phyloP scores from a whole-genome alignment of 1,140 invertebrate species.

The Papilio dardanus region DNA sequence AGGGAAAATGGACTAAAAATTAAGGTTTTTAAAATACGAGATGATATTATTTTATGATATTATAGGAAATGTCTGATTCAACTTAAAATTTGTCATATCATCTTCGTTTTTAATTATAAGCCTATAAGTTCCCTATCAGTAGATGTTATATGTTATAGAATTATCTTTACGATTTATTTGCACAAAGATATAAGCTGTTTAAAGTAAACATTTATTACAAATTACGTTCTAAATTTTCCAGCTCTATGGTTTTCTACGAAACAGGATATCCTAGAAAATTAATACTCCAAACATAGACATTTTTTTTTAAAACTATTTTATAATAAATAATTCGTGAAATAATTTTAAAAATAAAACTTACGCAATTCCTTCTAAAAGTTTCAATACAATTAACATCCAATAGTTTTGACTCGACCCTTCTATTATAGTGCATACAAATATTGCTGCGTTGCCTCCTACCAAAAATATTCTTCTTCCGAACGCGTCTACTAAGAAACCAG shows the following conservation, averaged over 20 bases:
- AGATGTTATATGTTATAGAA: background rate
- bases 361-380: constrained; percentile 53
- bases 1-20: too few species aligned
- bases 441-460: constrained; percentile 44
- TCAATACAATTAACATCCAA: constrained; percentile 49
- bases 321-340: too few species aligned
- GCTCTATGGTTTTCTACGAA: too few species aligned
- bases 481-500: constrained; percentile 52
- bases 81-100: background rate
- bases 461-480: constrained; percentile 54
- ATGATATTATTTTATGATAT: background rate
- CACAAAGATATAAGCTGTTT: background rate
- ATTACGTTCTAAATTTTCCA: background rate
- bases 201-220: background rate
- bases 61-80: background rate
- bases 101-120: background rate
- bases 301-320: too few species aligned
- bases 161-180: constrained; percentile 4
- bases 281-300: too few species aligned
- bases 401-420: constrained; percentile 52
- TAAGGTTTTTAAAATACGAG: background rate
- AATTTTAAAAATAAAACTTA: too few species aligned
- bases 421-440: constrained; percentile 47
- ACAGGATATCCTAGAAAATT: background rate
- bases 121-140: too few species aligned